A percentile compares a stretch with the other conserved stretches of the same genome.
phyloP scores from a whole-genome alignment of 2,113 vertebrate genomes.

The Caretta caretta region DNA sequence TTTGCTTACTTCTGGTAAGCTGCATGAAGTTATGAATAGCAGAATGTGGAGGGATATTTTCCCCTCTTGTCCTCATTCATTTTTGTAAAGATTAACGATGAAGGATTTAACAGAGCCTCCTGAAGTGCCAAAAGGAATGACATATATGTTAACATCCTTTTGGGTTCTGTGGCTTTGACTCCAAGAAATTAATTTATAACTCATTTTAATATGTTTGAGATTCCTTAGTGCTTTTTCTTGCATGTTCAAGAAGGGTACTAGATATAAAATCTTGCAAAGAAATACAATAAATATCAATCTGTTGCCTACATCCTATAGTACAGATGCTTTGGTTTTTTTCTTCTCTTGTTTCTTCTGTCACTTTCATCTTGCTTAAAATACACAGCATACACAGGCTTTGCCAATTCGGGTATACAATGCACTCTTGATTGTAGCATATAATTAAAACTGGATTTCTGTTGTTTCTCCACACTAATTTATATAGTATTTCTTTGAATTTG shows the following conservation, averaged over 20 bases:
- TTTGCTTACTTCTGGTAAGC: constrained; percentile 60
- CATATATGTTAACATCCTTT: constrained; percentile 59
- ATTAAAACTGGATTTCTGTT: constrained; percentile 71
- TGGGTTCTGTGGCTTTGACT: constrained; percentile 32
- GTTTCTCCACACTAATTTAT: constrained; percentile 62
- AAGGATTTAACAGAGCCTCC: constrained; percentile 43
- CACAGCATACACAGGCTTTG: constrained; percentile 45
- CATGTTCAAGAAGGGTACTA: constrained; percentile 31
- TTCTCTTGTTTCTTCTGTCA: constrained; percentile 44
- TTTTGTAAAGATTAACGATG: constrained; percentile 60
- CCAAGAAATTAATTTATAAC: constrained; percentile 65
- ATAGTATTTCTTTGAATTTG: constrained; percentile 60
- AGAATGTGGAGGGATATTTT: constrained; percentile 14
- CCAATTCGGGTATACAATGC: constrained; percentile 68
- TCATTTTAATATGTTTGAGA: constrained; percentile 26
- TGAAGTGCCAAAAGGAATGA: constrained; percentile 57
- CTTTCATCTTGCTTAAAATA: constrained; percentile 74
- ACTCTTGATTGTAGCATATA: constrained; percentile 72
- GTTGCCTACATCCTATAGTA: constrained; percentile 41
- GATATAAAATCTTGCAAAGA: constrained; percentile 48
- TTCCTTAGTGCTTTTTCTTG: constrained; percentile 34
- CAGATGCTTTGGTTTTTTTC: neutral
- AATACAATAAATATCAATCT: constrained; percentile 60
- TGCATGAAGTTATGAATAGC: constrained; percentile 48
- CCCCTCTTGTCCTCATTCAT: constrained; percentile 10